A percentile compares a stretch with the other conserved stretches of the same genome.
phyloP scores from a whole-genome alignment of 2,797 vertebrate genomes.

The Valencia hispanica region DNA sequence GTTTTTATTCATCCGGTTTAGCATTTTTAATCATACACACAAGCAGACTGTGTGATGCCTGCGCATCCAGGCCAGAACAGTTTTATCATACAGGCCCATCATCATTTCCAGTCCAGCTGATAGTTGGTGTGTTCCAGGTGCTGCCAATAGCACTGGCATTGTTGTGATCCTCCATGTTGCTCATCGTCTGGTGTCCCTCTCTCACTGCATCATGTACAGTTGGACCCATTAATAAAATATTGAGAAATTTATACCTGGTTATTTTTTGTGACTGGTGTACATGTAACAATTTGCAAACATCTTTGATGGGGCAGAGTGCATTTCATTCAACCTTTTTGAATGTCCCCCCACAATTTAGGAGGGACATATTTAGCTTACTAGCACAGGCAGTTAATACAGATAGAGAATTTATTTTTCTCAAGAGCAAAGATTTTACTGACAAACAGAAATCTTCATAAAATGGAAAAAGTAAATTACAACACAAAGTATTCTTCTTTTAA shows the following conservation, averaged over 20 bases:
- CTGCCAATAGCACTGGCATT: slow-evolving; percentile 76
- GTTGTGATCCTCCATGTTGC: slow-evolving; percentile 72
- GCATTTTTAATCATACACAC: slow-evolving; percentile 67
- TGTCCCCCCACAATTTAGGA: too few relatives aligned
- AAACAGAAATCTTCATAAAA: too few relatives aligned
- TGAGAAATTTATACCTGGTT: slow-evolving; percentile 76
- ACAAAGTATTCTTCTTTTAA: too few relatives aligned
- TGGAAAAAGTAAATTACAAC: too few relatives aligned
- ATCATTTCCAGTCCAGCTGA: slow-evolving; percentile 72
- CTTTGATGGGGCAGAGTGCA: background rate
- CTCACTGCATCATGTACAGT: slow-evolving; percentile 83
- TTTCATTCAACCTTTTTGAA: background rate
- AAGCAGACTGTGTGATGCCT: slow-evolving; percentile 65
- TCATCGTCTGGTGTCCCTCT: slow-evolving; percentile 76
- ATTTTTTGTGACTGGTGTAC: slow-evolving; percentile 8
- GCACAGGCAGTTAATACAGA: too few relatives aligned
- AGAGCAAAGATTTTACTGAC: too few relatives aligned
- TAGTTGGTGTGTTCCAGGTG: slow-evolving; percentile 77
- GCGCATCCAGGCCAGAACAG: slow-evolving; percentile 70
- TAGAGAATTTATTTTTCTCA: too few relatives aligned
- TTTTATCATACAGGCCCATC: slow-evolving; percentile 70
- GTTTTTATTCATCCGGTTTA: slow-evolving; percentile 69
- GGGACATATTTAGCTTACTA: too few relatives aligned
- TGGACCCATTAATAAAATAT: slow-evolving; percentile 80
- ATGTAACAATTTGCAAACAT: background rate